phyloP scores from a whole-genome alignment of 2,888 invertebrate species.

The Stenoptilia bipunctidactyla region DNA sequence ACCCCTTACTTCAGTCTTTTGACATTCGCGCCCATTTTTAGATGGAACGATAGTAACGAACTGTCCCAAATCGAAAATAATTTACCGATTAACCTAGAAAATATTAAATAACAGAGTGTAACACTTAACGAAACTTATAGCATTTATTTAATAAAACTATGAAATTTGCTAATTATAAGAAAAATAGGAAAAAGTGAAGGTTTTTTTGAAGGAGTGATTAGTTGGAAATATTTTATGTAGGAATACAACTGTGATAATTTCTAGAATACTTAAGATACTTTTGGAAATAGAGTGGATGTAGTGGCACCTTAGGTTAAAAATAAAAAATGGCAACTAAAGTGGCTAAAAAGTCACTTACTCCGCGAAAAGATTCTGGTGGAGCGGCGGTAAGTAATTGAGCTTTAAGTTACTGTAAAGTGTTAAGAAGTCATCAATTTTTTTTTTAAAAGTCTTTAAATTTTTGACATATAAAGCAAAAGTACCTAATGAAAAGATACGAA shows the following conservation, averaged over 20 bases:
- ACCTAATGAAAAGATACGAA: too few relatives aligned
- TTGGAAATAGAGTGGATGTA: conserved; percentile 27
- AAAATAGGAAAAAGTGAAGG: conserved; percentile 7
- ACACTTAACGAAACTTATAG: conserved; percentile 27
- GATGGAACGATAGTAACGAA: conserved; percentile 60
- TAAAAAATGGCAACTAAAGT: conserved; percentile 40
- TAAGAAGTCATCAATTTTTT: too few relatives aligned
- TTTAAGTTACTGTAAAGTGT: conserved; percentile 6
- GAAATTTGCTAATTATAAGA: conserved; percentile 3
- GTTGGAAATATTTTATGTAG: conserved; percentile 7
- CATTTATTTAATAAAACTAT: conserved; percentile 35
- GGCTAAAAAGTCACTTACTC: conserved; percentile 38
- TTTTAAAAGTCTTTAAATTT: too few relatives aligned
- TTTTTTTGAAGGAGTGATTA: conserved; percentile 5
- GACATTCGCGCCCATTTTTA: conserved; percentile 68
- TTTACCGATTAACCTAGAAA: conserved; percentile 22
- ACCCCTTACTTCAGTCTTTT: conserved; percentile 63
- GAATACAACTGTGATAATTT: conserved; percentile 32
- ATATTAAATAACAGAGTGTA: conserved; percentile 26
- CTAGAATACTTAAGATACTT: conserved; percentile 22
- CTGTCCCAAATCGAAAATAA: conserved; percentile 39
- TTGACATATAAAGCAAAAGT: too few relatives aligned
- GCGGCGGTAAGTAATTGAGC: conserved; percentile 44
- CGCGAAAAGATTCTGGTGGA: conserved; percentile 15
- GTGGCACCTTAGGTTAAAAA: conserved; percentile 51